Conservation (phyloP, 1,140 invertebrate genomes). For the Gryon sp. region DNA sequence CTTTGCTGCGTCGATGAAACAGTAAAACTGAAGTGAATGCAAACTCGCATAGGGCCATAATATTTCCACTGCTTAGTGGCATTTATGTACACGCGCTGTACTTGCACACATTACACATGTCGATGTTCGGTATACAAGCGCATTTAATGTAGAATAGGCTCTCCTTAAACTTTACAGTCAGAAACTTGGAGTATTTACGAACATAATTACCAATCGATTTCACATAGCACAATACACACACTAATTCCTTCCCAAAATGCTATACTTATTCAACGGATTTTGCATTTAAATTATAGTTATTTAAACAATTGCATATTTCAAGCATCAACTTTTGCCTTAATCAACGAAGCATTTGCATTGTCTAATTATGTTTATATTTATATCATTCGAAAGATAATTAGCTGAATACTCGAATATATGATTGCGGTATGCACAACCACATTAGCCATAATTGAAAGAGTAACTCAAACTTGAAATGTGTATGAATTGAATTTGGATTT, state of each 20-base stretch:
- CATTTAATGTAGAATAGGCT: constrained; percentile 8
- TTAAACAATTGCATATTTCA: too few relatives aligned
- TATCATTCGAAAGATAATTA: too few relatives aligned
- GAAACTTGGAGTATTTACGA: constrained; percentile 30
- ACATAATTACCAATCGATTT: constrained; percentile 51
- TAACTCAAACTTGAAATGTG: too few relatives aligned
- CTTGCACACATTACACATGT: constrained; percentile 35
- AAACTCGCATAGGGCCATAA: constrained; percentile 21
- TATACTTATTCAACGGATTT: not conserved
- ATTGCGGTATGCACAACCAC: too few relatives aligned
- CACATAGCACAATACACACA: constrained; percentile 7
- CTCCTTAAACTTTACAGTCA: constrained; percentile 44
- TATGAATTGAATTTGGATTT: too few relatives aligned
- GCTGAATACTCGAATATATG: too few relatives aligned
- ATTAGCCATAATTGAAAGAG: too few relatives aligned
- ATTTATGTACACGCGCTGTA: constrained; percentile 33
- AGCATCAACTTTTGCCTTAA: too few relatives aligned
- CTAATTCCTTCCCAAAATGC: constrained; percentile 9
- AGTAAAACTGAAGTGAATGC: constrained; percentile 42
- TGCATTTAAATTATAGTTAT: too few relatives aligned
- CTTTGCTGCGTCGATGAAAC: constrained; percentile 26
- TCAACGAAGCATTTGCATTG: too few relatives aligned
- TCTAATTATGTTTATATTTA: too few relatives aligned
- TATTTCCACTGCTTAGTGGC: constrained; percentile 37
- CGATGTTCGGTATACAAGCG: constrained; percentile 6